Conservation (phyloP, 2,113 vertebrate genomes). For the Cottus gobio region DNA sequence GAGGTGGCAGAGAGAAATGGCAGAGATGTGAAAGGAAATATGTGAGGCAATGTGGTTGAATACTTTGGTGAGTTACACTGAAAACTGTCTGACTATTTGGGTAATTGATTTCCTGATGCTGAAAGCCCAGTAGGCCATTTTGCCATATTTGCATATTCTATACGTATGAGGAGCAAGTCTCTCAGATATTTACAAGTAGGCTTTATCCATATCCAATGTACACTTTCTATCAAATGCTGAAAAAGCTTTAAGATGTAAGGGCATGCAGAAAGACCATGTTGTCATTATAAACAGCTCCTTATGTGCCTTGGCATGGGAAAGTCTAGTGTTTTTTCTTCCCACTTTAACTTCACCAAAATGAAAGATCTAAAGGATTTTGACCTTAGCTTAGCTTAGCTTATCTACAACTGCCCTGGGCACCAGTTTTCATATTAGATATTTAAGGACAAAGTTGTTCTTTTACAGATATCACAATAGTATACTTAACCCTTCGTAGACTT, state of each 20-base stretch:
- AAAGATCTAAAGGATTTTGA: neutral
- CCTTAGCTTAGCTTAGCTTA: neutral
- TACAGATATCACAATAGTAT: neutral
- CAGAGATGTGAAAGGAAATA: neutral
- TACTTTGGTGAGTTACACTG: neutral
- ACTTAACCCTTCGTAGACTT: slow-evolving; percentile 1
- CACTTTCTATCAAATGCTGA: slow-evolving; percentile 34
- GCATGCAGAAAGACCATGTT: slow-evolving; percentile 40
- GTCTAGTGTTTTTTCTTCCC: slow-evolving; percentile 8
- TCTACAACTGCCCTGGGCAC: neutral
- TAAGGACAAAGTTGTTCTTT: neutral
- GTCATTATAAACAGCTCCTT: slow-evolving; percentile 56
- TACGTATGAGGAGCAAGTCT: neutral
- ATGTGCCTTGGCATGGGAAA: slow-evolving; percentile 10
- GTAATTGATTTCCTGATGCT: neutral
- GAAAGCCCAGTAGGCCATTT: neutral
- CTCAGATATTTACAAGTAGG: neutral
- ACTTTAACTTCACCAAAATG: slow-evolving; percentile 15
- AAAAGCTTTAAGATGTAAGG: slow-evolving; percentile 21
- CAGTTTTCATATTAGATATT: neutral
- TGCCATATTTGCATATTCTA: neutral
- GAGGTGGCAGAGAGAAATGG: neutral
- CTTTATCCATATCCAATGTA: neutral
- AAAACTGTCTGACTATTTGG: neutral
- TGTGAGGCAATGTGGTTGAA: neutral